Conservation (phyloP, 92 coral and sea anemone genomes). For the Parazoanthus swiftii region DNA sequence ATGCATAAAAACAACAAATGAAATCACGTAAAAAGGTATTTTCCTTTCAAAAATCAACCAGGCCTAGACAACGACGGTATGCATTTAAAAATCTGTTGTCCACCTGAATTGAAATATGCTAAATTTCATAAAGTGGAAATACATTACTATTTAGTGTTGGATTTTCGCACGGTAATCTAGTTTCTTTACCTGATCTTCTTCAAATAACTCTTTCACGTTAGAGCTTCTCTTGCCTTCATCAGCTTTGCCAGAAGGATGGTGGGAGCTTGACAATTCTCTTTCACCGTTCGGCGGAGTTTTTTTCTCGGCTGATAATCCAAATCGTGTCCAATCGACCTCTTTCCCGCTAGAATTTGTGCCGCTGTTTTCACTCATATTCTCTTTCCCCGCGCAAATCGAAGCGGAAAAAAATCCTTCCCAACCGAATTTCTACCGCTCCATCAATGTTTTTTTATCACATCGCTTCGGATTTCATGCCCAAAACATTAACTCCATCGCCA, state of each 20-base stretch:
- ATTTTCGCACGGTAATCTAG: background rate
- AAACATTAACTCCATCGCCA: slow-evolving; percentile 18
- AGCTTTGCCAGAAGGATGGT: slow-evolving; percentile 1
- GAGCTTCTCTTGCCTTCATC: slow-evolving; percentile 25
- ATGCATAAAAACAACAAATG: background rate
- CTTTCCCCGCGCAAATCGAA: slow-evolving; percentile 31
- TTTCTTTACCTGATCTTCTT: slow-evolving; percentile 40
- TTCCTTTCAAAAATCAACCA: background rate
- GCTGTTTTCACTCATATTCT: slow-evolving; percentile 29
- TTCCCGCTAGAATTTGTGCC: background rate
- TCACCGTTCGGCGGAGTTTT: slow-evolving; percentile 31
- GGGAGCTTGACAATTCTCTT: slow-evolving; percentile 4
- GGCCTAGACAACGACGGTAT: slow-evolving; percentile 32
- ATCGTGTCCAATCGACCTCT: slow-evolving; percentile 38
- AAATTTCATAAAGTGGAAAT: slow-evolving; percentile 17
- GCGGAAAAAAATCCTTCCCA: slow-evolving; percentile 7
- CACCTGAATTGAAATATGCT: background rate
- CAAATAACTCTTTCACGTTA: slow-evolving; percentile 31
- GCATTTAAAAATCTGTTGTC: slow-evolving; percentile 9
- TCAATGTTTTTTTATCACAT: slow-evolving; percentile 1
- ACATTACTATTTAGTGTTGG: background rate
- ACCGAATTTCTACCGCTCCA: slow-evolving; percentile 27
- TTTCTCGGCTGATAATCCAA: slow-evolving; percentile 41
- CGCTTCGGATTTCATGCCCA: slow-evolving; percentile 25
- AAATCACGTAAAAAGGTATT: background rate